Evolutionary conservation across 2,888 invertebrate species (phyloP).

Genomic region (Scaptodrosophila latifasciaeformis): DNA sequence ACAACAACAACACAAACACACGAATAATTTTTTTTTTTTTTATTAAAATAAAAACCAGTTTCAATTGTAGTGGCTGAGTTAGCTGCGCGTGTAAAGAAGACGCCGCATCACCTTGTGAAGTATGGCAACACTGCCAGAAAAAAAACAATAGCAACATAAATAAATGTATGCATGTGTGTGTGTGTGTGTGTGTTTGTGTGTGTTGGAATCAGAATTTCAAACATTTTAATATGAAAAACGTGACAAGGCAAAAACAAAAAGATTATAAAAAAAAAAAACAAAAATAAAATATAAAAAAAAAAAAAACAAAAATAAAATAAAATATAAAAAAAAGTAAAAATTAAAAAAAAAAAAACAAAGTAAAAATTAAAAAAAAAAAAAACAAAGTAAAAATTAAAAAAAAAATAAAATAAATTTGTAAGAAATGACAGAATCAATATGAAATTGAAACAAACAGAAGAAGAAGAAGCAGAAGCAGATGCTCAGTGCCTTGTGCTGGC

Average conservation of each 20-base stretch:
- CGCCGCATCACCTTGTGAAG: no score
- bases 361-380: no score
- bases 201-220: constrained; percentile 60
- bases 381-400: no score
- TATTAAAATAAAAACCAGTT: constrained; percentile 46
- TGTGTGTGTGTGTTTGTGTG: background rate
- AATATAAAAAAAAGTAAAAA: no score
- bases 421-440: constrained; percentile 33
- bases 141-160: no score
- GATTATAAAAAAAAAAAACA: no score
- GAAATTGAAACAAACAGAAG: constrained; percentile 41
- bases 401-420: no score
- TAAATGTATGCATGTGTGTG: background rate
- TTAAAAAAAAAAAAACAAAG: no score
- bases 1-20: background rate
- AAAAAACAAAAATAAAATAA: no score
- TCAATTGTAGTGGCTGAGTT: constrained; percentile 56
- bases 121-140: constrained; percentile 66
- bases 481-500: constrained; percentile 24
- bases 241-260: no score
- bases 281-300: no score
- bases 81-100: constrained; percentile 43
- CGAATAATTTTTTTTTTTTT: no score
- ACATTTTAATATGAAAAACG: constrained; percentile 53
- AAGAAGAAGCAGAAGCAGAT: constrained; percentile 36